Percentiles rank a stretch among this genome's conserved stretches.
Evolutionary conservation across 2,797 vertebrate genomes (phyloP).

Genomic region (Lophius americanus): DNA sequence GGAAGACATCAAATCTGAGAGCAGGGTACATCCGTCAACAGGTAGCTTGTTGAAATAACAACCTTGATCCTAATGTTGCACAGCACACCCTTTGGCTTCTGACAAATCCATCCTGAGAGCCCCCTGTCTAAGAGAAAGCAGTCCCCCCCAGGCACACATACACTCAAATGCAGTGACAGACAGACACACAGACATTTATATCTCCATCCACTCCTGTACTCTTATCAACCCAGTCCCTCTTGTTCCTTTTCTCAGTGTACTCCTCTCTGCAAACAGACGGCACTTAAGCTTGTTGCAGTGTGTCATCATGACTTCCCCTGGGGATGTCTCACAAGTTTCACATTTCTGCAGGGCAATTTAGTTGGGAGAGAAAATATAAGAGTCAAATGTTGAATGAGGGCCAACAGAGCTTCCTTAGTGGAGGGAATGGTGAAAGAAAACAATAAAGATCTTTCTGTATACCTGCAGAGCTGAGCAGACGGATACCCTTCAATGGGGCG

Average conservation of each 20-base stretch:
- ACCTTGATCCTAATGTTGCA: conserved; percentile 79
- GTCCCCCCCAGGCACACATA: conserved; percentile 44
- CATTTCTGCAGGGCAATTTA: conserved; percentile 69
- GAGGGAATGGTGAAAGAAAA: conserved; percentile 43
- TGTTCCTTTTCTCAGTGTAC: conserved; percentile 22
- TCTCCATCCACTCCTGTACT: conserved; percentile 39
- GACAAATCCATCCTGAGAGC: conserved; percentile 73
- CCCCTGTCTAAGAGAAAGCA: conserved; percentile 56
- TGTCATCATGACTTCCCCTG: conserved; percentile 45
- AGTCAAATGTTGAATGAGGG: conserved; percentile 75
- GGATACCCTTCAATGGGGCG: conserved; percentile 34
- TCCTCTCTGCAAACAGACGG: conserved; percentile 45
- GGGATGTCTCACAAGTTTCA: conserved; percentile 65
- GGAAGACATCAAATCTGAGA: conserved; percentile 70
- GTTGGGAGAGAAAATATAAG: conserved; percentile 63
- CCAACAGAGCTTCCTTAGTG: conserved; percentile 39
- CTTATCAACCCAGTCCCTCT: conserved; percentile 52
- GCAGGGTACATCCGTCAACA: conserved; percentile 76
- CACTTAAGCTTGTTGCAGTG: conserved; percentile 47
- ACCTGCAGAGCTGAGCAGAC: conserved; percentile 28
- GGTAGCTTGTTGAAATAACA: conserved; percentile 77
- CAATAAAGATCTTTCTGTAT: conserved; percentile 14
- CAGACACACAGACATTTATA: not conserved
- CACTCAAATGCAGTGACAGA: conserved; percentile 31
- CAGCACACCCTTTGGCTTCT: conserved; percentile 67